phyloP scores from a whole-genome alignment of 2,888 invertebrate genomes.

The Hybos culiciformis region DNA sequence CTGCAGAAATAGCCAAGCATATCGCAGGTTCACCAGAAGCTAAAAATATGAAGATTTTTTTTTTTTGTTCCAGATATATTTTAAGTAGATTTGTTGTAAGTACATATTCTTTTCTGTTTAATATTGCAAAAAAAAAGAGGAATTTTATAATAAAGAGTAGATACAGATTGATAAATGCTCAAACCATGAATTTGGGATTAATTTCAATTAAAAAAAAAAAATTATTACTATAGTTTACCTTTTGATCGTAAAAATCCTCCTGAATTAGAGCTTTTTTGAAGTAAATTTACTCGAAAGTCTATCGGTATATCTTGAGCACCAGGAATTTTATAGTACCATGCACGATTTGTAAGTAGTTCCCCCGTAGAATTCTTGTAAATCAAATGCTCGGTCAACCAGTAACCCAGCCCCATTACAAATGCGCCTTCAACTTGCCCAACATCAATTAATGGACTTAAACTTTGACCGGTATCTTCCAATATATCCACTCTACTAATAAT shows the following conservation, averaged over 20 bases:
- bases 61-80: too few relatives aligned
- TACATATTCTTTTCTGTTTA: too few relatives aligned
- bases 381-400: slow-evolving; percentile 60
- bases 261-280: slow-evolving; percentile 49
- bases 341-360: slow-evolving; percentile 54
- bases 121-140: too few relatives aligned
- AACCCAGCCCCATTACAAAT: slow-evolving; percentile 63
- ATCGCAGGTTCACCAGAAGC: slow-evolving; percentile 27
- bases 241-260: slow-evolving; percentile 59
- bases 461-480: slow-evolving; percentile 58
- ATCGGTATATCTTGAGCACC: slow-evolving; percentile 65
- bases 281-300: slow-evolving; percentile 57
- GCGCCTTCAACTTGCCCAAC: slow-evolving; percentile 69
- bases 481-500: slow-evolving; percentile 53
- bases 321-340: slow-evolving; percentile 71
- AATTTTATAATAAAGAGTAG: too few relatives aligned
- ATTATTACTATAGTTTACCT: slow-evolving; percentile 37
- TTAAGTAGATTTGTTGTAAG: too few relatives aligned
- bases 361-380: slow-evolving; percentile 50
- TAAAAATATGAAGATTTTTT: slow-evolving; percentile 14
- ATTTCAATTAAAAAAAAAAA: too few relatives aligned
- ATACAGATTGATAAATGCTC: too few relatives aligned
- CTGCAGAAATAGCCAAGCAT: slow-evolving; percentile 21
- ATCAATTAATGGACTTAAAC: slow-evolving; percentile 58
- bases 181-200: too few relatives aligned